Base-by-base conservation (phyloP, 2,797 vertebrate genomes). In the Bradypodion ventrale region DNA sequence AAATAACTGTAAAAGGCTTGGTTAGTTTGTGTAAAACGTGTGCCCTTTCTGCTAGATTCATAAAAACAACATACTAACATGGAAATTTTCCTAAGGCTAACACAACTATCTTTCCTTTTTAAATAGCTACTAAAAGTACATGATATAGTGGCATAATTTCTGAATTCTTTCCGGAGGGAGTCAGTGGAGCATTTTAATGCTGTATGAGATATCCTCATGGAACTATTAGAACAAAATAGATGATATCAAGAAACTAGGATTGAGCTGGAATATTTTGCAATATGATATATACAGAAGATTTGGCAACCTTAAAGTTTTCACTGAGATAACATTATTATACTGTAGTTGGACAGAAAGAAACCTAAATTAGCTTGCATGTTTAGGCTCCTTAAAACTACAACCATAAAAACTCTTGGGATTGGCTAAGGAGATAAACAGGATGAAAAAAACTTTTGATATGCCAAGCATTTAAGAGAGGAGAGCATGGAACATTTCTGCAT, bases 251-350 rank as follows among this genome's bases (percentile, higher is more conserved):
- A 77, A 32, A 35, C 62, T 56, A 76, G 21, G 32, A 44, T 76
- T 77, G 37, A 37, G 65, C 9, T 69, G 74, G 29, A 40, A 76
- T 83, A 69, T 83, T 80, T 85, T 85, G 72, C 69, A 75, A 85
- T 63, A n/a, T 81, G 79, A 76, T 68, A 69, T 19, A 85, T 56
- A 83, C 12, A 35, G 29, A 27, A 77, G 65, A 60, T 77, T 37
- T 83, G 74, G 74, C 82, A 77, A 69, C 27, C 12, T 27, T 76
- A 77, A 76, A 16, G 76, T 77, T 29, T 83, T 83, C 49, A 52
- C 59, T 77, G 65, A 70, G 27, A 32, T 6, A 66, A 75, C 25
- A 68, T 80, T 80, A 70, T 46, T 59, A 75, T 69, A n/a, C n/a
- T n/a, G n/a, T n/a, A 46, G 52, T 37, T 85, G 78, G 78, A 85